Base-by-base conservation (phyloP, 2,888 invertebrate genomes). In the Epinotia demarniana region DNA sequence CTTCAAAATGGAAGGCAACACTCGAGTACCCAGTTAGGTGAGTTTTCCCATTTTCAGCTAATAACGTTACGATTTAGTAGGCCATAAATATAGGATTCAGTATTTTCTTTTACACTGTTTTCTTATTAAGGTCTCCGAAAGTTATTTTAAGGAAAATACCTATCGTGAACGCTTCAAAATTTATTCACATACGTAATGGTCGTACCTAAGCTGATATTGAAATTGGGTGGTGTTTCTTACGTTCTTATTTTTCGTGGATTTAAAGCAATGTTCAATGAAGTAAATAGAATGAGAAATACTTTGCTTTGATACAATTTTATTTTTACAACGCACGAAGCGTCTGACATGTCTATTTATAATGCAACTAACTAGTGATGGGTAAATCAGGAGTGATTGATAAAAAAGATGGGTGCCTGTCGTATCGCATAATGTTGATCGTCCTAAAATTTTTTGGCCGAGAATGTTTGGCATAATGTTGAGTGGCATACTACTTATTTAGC, bases 21-120 rank as follows among this genome's bases (percentile, higher is more conserved):
- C 19, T 72, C 43, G 60, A 66, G 27, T 49, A 58, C 58, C 33
- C 43, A 60, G 58, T 57, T 33, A 58, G 60, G 53, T 43, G 63
- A 64, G 60, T 57, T 63, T 76, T 67, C 60, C 74, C 74, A 68
- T 77, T 74, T 69, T 46, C 67, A 19, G 72, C 62, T 72, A 76
- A 76, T 75, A 72, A 62, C 60, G 62, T 74, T 74, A 77, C 62
- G 66, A 74, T 71, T 77, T 77, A 74, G 69, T 77, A 53, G 57
- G 55, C 33, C 66, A 67, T 77, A 74, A 77, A 74, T 74, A 74
- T n/a, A 46, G 18, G 73, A 60, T 69, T 73, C 75, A 27, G 75
- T 71, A 66, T 75, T 74, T 70, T 18, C 70, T 75, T 61, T 60
- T 4, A 46, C 39, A 39, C n/a, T 18, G 75, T 43, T 70, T 19